Conservation (phyloP, 2,888 invertebrate species). For the Tetragnatha montana region DNA sequence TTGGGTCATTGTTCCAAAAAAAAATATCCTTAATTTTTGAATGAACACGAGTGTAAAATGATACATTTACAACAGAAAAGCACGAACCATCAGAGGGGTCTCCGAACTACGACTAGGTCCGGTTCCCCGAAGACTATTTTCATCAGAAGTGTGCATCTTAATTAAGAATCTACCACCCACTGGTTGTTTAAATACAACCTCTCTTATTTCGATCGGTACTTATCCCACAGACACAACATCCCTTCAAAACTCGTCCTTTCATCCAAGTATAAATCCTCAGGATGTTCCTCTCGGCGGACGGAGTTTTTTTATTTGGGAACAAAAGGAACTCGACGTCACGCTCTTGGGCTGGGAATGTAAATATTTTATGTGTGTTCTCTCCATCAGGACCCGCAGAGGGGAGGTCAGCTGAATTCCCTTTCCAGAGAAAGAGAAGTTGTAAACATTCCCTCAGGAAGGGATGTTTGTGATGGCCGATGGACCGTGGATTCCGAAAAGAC, state of each 20-base stretch:
- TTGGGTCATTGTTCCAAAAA: too few relatives aligned
- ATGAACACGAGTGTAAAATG: too few relatives aligned
- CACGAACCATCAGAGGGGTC: too few relatives aligned
- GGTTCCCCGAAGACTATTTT: too few relatives aligned
- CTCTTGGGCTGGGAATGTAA: neutral
- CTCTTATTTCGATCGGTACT: too few relatives aligned
- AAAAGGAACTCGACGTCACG: constrained; percentile 26
- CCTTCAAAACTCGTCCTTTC: neutral
- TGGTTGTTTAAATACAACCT: too few relatives aligned
- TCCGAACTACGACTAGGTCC: too few relatives aligned
- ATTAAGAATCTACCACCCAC: too few relatives aligned
- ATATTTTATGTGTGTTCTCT: constrained; percentile 20
- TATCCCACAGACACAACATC: too few relatives aligned
- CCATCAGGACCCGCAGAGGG: constrained; percentile 12
- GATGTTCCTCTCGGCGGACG: neutral
- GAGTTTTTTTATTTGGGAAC: constrained; percentile 14
- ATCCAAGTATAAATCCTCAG: neutral
- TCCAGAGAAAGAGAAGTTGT: neutral
- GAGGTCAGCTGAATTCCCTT: neutral
- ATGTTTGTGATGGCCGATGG: constrained; percentile 8
- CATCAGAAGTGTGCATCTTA: too few relatives aligned
- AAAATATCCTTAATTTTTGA: too few relatives aligned
- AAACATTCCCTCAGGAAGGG: neutral
- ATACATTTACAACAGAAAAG: too few relatives aligned
- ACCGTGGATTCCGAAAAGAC: neutral